These are phyloP conservation scores for Pristionchus entomophagus DNA, from an alignment of 2,888 invertebrate genomes.

Conservation along the genomic window DNA sequence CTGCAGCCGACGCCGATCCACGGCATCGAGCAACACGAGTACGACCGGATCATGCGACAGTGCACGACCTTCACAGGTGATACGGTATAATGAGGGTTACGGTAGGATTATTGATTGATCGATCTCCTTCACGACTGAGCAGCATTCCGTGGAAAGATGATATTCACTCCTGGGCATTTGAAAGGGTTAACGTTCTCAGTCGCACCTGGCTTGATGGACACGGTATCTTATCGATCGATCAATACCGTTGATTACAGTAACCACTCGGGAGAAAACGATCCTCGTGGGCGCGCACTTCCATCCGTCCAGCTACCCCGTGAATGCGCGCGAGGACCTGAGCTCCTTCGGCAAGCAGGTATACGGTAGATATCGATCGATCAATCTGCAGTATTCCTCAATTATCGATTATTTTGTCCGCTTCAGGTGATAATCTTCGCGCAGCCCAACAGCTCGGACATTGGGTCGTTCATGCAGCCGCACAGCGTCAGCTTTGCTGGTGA, in stretches of 20 bases:
- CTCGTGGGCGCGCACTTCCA: constrained; percentile 47
- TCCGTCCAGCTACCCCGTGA: not conserved
- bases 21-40: not conserved
- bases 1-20: not conserved
- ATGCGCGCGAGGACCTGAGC: not conserved
- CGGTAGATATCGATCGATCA: no score
- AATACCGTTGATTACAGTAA: not conserved
- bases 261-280: constrained; percentile 44
- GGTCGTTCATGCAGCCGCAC: constrained; percentile 60
- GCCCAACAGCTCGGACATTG: constrained; percentile 69
- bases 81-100: not conserved
- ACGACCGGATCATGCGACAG: not conserved
- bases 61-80: constrained; percentile 42
- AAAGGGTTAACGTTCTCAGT: no score
- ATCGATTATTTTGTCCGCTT: not conserved
- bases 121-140: no score
- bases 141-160: no score
- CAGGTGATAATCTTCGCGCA: constrained; percentile 69
- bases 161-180: no score
- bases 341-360: not conserved
- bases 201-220: no score
- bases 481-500: constrained; percentile 41
- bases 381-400: not conserved
- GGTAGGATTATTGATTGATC: not conserved
- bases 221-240: not conserved